Evolutionary conservation across 1,140 invertebrate species (phyloP), one percentile per base, ranked within the genome.

Genomic region (Eciton burchellii): DNA sequence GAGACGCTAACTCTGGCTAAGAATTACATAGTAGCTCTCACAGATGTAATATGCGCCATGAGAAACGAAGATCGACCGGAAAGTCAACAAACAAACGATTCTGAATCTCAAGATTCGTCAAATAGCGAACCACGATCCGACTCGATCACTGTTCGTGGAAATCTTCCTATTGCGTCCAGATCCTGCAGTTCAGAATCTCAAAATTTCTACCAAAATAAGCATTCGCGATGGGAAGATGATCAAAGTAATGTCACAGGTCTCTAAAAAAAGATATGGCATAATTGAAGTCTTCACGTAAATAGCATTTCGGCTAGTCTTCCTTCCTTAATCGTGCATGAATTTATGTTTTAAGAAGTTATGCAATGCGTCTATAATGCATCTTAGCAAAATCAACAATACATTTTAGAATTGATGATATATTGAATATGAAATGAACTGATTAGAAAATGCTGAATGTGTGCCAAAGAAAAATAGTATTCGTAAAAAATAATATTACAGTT

Each of bases 11-110:
- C 98, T 3, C 94, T 98, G 91, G 98, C 98, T 83, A 98, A 98
- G 94, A 98, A 98, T 94, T 98, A 98, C 93, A 98, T 98, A 87
- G 98, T 98, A 95, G 98, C 98, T 0, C 94, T 98, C 71, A 98
- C 97, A 16, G 98, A 98, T 91, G 97, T 98, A 63, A 97, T 98
- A 90, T 97, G 96, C 91, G 96, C 96, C 45, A 96, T 96, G 94
- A 92, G 96, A 84, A 95, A 94, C 24, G 96, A 96, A 35, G 93
- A 94, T 35, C 89, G 90, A 49, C 76, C 90, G 21, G 72, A 82
- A 0, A 56, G 83, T 87, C 81, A 83, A 59, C 77, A 88, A 57
- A 83, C 49, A n/a, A 65, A 70, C 16, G 76, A 62, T 21, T 57
- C 68, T n/a, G 79, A 84, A 59, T 21, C 65, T 60, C 54, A 82